Conservation (phyloP, 64 coral and sea anemone species). For the Montipora cactus region DNA sequence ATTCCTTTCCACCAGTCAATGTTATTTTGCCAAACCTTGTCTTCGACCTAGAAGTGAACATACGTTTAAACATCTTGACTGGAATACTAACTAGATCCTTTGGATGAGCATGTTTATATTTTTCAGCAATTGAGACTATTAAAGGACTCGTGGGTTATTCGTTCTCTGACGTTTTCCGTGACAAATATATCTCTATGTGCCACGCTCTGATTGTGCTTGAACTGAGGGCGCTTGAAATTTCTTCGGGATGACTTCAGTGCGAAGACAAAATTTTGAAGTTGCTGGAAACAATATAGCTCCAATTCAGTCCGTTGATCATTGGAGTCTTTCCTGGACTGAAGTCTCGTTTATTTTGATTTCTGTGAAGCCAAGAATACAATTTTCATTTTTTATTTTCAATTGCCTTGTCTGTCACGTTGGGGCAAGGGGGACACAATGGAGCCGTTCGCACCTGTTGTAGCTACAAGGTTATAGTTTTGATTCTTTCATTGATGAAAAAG, state of each 20-base stretch:
- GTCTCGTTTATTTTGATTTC: not conserved
- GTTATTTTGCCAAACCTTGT: not conserved
- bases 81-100: not conserved
- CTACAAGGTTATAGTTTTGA: not conserved
- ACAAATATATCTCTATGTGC: not conserved
- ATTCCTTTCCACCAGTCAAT: not conserved
- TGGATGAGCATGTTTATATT: not conserved
- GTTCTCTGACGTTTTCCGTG: not conserved
- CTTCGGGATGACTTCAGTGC: not conserved
- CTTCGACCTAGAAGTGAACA: too few relatives aligned
- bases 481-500: constrained; percentile 6
- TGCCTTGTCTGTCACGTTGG: constrained; percentile 12
- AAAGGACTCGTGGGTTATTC: not conserved
- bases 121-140: not conserved
- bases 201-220: not conserved
- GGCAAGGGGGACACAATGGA: not conserved
- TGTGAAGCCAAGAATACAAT: not conserved
- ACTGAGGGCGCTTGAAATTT: not conserved
- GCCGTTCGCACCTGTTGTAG: constrained; percentile 6
- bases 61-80: too few relatives aligned
- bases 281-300: not conserved
- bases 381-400: constrained; percentile 30
- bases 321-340: not conserved
- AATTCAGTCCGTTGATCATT: too few relatives aligned
- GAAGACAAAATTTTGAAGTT: constrained; percentile 11